These are phyloP conservation scores for Carassius auratus DNA, from an alignment of 2,113 vertebrate genomes.

Conservation along the genomic window DNA sequence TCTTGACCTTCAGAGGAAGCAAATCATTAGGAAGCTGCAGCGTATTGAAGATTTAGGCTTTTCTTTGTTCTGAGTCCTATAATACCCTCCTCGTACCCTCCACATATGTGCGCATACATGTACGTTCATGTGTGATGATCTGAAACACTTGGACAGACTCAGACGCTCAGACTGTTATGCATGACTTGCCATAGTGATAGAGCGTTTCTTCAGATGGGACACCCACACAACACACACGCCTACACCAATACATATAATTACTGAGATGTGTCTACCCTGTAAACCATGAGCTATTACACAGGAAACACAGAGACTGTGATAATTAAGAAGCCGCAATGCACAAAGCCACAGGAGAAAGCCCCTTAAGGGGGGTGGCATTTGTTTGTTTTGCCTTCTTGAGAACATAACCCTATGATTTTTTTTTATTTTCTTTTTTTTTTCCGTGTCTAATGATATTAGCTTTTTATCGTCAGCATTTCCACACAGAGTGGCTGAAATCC, in stretches of 20 bases:
- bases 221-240: conserved; percentile 8
- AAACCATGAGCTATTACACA: not conserved
- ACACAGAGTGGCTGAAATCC: too few relatives aligned
- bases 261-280: conserved; percentile 9
- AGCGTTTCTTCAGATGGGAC: conserved; percentile 14
- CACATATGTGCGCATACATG: not conserved
- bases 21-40: conserved; percentile 29
- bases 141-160: conserved; percentile 10
- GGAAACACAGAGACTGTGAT: not conserved
- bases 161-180: not conserved
- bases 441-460: not conserved
- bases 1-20: conserved; percentile 49
- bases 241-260: conserved; percentile 1
- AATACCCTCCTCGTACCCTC: not conserved
- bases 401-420: not conserved
- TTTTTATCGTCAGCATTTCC: conserved; percentile 22
- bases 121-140: conserved; percentile 4
- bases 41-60: conserved; percentile 19
- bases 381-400: conserved; percentile 1
- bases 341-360: not conserved
- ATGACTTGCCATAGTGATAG: conserved; percentile 6
- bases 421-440: not conserved
- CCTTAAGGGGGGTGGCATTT: not conserved
- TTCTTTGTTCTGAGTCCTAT: conserved; percentile 11
- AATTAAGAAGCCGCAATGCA: conserved; percentile 1